Evolutionary conservation across 2,113 vertebrate genomes (phyloP).

Genomic region (Willisornis vidua): DNA sequence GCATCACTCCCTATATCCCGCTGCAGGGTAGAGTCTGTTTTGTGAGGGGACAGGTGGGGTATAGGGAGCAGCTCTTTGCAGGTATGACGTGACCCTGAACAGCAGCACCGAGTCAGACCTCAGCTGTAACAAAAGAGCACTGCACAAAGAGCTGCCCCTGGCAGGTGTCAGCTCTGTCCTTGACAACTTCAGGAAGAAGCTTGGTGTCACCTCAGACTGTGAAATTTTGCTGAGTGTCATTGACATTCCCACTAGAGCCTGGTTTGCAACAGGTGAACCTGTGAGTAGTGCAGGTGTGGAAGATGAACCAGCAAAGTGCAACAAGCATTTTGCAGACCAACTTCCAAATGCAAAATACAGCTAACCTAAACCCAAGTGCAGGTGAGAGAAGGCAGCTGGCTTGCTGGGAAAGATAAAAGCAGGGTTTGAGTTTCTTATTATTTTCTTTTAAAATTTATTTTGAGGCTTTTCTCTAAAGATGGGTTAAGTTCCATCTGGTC

Average conservation of each 20-base stretch:
- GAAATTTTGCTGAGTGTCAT: background rate
- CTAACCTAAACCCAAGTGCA: fast-evolving
- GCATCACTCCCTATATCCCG: background rate
- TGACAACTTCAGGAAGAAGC: background rate
- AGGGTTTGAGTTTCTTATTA: background rate
- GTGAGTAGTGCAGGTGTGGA: background rate
- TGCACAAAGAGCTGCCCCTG: background rate
- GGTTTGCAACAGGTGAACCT: background rate
- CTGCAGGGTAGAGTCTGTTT: background rate
- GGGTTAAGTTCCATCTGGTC: background rate
- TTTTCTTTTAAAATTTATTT: background rate
- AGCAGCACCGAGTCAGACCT: background rate
- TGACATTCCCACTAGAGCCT: background rate
- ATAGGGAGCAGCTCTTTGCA: background rate
- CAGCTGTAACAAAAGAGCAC: background rate
- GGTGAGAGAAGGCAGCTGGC: background rate
- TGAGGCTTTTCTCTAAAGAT: background rate
- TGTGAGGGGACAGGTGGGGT: background rate
- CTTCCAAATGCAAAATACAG: background rate
- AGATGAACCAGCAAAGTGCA: background rate
- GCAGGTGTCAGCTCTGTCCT: background rate
- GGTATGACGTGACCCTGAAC: background rate
- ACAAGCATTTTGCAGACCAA: background rate
- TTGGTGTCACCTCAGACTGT: background rate
- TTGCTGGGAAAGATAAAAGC: background rate